Percentiles rank a stretch among this genome's conserved stretches.
phyloP scores from a whole-genome alignment of 2,888 invertebrate species.

The Cyclophora albipunctata region DNA sequence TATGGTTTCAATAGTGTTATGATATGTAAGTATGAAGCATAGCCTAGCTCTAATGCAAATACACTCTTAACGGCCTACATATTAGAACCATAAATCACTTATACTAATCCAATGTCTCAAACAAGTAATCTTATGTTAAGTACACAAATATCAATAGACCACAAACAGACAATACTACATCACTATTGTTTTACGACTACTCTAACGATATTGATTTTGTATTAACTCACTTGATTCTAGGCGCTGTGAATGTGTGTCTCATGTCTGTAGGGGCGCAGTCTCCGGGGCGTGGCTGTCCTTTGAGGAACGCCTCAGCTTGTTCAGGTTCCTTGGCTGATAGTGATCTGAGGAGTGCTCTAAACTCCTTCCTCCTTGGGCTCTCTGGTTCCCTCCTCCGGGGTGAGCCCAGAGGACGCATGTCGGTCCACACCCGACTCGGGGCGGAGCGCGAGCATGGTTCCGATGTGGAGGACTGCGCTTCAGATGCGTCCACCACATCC shows the following conservation, averaged over 20 bases:
- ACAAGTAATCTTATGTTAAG: too few relatives aligned
- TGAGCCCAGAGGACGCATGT: conserved; percentile 51
- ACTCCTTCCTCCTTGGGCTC: conserved; percentile 68
- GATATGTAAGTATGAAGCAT: too few relatives aligned
- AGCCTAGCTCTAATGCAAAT: too few relatives aligned
- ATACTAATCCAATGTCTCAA: too few relatives aligned
- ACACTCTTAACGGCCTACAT: too few relatives aligned
- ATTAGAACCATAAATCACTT: too few relatives aligned
- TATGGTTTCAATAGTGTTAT: too few relatives aligned
- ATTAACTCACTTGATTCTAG: conserved; percentile 56
- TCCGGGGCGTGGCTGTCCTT: conserved; percentile 81
- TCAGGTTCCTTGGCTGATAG: conserved; percentile 79
- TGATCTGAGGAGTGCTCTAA: conserved; percentile 77
- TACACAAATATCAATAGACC: too few relatives aligned
- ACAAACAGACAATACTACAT: too few relatives aligned
- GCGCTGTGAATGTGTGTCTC: conserved; percentile 64
- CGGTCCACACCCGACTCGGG: conserved; percentile 78
- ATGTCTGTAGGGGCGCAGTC: conserved; percentile 78
- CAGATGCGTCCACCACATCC: conserved; percentile 51
- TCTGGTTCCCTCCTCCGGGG: conserved; percentile 57
- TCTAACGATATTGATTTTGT: too few relatives aligned
- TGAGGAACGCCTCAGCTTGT: conserved; percentile 78
- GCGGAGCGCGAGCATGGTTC: conserved; percentile 80
- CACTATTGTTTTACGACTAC: too few relatives aligned
- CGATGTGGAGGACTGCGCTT: conserved; percentile 45